These are phyloP conservation scores for Psilopsiagon aurifrons DNA, from an alignment of 2,113 vertebrate species.

Conservation along the genomic window DNA sequence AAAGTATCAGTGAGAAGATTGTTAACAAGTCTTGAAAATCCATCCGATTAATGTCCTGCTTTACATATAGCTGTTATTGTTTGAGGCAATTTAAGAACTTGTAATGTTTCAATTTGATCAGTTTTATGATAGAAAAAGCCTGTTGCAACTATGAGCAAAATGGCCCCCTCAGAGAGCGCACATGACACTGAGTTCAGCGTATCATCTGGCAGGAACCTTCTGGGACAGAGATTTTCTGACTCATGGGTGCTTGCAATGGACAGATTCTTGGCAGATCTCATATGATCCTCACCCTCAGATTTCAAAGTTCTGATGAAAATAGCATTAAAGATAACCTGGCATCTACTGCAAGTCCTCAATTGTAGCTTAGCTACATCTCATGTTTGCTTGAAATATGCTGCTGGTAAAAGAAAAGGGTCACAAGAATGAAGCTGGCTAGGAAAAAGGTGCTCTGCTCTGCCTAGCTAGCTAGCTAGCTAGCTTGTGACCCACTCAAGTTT, in stretches of 20 bases:
- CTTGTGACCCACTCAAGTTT: not conserved
- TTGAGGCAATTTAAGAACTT: not conserved
- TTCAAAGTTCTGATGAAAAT: not conserved
- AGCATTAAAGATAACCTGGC: not conserved
- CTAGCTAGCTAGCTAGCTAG: not conserved
- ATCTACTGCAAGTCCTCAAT: not conserved
- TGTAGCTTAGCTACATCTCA: not conserved
- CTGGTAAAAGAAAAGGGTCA: not conserved
- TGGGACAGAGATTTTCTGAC: not conserved
- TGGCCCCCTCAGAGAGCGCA: not conserved
- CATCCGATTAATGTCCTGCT: not conserved
- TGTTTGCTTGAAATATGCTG: not conserved
- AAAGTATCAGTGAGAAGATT: not conserved
- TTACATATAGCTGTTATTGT: not conserved
- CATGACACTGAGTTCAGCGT: not conserved
- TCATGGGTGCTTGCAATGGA: not conserved
- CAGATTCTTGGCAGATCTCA: not conserved
- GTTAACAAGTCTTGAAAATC: slow-evolving; percentile 4
- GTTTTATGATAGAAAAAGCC: not conserved
- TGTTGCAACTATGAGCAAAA: not conserved
- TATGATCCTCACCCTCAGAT: not conserved
- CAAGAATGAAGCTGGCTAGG: not conserved
- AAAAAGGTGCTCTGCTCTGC: not conserved
- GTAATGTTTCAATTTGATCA: not conserved
- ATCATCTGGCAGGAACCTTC: not conserved